Percentiles rank a stretch among this genome's conserved stretches.
These are phyloP conservation scores for Protobothrops mucrosquamatus DNA, from an alignment of 2,113 vertebrate genomes.

Conservation along the genomic window DNA sequence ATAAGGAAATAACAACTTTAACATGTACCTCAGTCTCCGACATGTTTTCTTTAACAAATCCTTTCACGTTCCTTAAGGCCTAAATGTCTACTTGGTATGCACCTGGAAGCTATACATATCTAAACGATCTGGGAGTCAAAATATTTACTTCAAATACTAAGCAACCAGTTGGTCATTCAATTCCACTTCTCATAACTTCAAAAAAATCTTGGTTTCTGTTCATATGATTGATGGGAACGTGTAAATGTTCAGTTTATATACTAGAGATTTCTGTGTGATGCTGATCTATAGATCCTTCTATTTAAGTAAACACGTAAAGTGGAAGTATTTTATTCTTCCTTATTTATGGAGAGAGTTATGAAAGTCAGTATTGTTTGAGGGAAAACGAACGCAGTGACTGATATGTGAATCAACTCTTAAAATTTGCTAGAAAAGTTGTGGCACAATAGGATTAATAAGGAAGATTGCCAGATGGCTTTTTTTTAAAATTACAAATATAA, in stretches of 20 bases:
- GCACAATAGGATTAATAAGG: background rate
- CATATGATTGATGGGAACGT: background rate
- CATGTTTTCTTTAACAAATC: background rate
- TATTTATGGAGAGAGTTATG: background rate
- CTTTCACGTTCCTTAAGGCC: background rate
- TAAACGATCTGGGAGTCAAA: background rate
- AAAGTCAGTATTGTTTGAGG: background rate
- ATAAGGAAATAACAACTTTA: background rate
- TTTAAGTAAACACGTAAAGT: background rate
- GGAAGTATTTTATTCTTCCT: background rate
- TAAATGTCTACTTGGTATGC: background rate
- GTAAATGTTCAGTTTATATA: background rate
- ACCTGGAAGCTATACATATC: background rate
- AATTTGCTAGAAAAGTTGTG: background rate
- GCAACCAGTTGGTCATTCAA: background rate
- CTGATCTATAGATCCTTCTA: background rate
- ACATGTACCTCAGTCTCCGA: accelerated
- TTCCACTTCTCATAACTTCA: background rate
- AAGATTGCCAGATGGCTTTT: background rate
- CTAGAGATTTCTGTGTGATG: background rate
- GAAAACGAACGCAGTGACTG: background rate
- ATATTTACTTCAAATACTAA: background rate
- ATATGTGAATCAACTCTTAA: background rate
- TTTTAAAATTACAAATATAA: background rate
- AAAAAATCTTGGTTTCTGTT: background rate